Evolutionary conservation across 2,888 invertebrate genomes (phyloP).

Genomic region (Temnothorax rugatulus): DNA sequence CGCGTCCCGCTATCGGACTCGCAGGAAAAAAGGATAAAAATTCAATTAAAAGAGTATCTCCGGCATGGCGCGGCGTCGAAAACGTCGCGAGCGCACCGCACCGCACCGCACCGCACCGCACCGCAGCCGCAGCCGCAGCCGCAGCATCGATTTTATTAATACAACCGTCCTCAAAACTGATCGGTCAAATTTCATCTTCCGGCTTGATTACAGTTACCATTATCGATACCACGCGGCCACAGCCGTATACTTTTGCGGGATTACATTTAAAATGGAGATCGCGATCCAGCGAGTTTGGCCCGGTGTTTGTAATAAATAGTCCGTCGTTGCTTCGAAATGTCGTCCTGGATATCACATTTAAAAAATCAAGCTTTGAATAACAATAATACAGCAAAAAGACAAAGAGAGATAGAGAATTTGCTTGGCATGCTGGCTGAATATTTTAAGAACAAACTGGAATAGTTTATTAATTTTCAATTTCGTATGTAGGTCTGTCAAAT

Average conservation of each 20-base stretch:
- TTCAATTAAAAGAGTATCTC: slow-evolving; percentile 54
- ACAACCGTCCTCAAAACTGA: slow-evolving; percentile 44
- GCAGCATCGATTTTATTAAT: slow-evolving; percentile 61
- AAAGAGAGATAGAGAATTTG: background rate
- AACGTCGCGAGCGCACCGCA: slow-evolving; percentile 18
- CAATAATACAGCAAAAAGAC: background rate
- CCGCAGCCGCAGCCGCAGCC: slow-evolving; percentile 13
- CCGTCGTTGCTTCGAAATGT: slow-evolving; percentile 36
- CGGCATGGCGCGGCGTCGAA: slow-evolving; percentile 36
- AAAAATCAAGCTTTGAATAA: slow-evolving; percentile 15
- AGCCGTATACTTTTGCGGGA: slow-evolving; percentile 41
- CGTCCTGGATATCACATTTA: slow-evolving; percentile 6
- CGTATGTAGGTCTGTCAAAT: background rate
- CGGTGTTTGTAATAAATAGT: slow-evolving; percentile 44
- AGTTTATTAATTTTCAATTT: slow-evolving; percentile 24
- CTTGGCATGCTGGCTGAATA: slow-evolving; percentile 17
- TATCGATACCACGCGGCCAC: slow-evolving; percentile 43
- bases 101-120: slow-evolving; percentile 10
- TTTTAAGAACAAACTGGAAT: background rate
- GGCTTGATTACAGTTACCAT: slow-evolving; percentile 54
- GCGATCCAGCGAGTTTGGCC: slow-evolving; percentile 32
- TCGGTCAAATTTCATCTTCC: slow-evolving; percentile 31
- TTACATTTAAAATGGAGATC: slow-evolving; percentile 58
- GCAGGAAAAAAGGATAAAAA: slow-evolving; percentile 48
- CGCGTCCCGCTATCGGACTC: slow-evolving; percentile 22